A percentile compares a stretch with the other conserved stretches of the same genome.
phyloP scores from a whole-genome alignment of 2,888 invertebrate genomes.

The Temnothorax rugatulus region DNA sequence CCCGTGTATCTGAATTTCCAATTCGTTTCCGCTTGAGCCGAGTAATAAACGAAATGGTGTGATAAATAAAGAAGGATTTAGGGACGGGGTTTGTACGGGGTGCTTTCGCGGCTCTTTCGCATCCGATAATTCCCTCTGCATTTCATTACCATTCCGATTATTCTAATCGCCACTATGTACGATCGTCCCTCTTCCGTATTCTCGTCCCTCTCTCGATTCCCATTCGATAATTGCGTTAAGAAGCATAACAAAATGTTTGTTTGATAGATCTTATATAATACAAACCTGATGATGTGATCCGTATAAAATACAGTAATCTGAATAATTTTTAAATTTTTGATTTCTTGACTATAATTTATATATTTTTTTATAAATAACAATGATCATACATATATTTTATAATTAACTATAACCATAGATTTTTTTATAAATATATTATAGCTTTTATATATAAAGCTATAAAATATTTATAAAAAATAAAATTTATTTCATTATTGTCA shows the following conservation, averaged over 20 bases:
- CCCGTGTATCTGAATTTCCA: slow-evolving; percentile 37
- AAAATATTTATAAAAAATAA: slow-evolving; percentile 22
- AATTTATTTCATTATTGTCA: not conserved
- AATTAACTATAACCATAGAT: too few relatives aligned
- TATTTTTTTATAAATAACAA: not conserved
- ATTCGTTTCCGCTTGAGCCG: slow-evolving; percentile 57
- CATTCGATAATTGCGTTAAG: slow-evolving; percentile 77
- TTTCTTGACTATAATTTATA: not conserved
- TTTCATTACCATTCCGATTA: slow-evolving; percentile 70
- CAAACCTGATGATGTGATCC: not conserved
- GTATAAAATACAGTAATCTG: not conserved
- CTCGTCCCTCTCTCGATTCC: slow-evolving; percentile 60
- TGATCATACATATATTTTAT: not conserved
- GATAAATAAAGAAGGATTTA: slow-evolving; percentile 72
- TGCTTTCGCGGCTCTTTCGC: slow-evolving; percentile 73
- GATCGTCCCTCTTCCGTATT: slow-evolving; percentile 62
- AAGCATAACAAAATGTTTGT: slow-evolving; percentile 46
- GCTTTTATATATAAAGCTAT: not conserved
- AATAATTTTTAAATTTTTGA: not conserved
- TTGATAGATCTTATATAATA: slow-evolving; percentile 18
- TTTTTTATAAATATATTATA: not conserved
- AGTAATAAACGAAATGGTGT: slow-evolving; percentile 70
- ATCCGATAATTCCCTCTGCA: slow-evolving; percentile 74
- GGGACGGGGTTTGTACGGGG: slow-evolving; percentile 39
- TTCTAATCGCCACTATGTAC: slow-evolving; percentile 68